Conservation (phyloP, 2,113 vertebrate genomes). For the Gopherus evgoodei region DNA sequence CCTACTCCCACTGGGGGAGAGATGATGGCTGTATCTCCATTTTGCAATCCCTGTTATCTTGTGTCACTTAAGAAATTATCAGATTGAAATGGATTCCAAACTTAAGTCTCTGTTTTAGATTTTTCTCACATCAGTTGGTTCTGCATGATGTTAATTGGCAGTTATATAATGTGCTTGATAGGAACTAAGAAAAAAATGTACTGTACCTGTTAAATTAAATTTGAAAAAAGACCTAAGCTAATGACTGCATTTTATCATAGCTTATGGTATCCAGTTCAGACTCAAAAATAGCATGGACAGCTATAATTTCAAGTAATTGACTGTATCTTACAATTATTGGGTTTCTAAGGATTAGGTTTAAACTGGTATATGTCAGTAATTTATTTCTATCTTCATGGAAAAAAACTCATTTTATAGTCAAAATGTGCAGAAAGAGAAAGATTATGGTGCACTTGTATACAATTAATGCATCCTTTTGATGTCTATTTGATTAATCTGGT, state of each 20-base stretch:
- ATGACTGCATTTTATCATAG: background rate
- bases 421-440: background rate
- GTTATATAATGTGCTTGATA: background rate
- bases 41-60: background rate
- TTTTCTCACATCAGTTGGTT: background rate
- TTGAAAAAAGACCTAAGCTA: background rate
- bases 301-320: background rate
- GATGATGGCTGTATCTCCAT: background rate
- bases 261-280: background rate
- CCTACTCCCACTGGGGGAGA: background rate
- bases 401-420: background rate
- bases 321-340: background rate
- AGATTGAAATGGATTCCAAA: background rate
- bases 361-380: background rate
- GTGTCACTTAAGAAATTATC: background rate
- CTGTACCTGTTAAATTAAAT: background rate
- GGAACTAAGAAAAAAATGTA: background rate
- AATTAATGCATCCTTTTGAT: background rate
- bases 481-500: background rate
- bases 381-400: background rate
- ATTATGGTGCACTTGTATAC: background rate
- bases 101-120: background rate
- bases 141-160: background rate
- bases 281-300: background rate
- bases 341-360: background rate